phyloP scores from a whole-genome alignment of 2,113 vertebrate genomes.

The Leptobrachium ailaonicum region DNA sequence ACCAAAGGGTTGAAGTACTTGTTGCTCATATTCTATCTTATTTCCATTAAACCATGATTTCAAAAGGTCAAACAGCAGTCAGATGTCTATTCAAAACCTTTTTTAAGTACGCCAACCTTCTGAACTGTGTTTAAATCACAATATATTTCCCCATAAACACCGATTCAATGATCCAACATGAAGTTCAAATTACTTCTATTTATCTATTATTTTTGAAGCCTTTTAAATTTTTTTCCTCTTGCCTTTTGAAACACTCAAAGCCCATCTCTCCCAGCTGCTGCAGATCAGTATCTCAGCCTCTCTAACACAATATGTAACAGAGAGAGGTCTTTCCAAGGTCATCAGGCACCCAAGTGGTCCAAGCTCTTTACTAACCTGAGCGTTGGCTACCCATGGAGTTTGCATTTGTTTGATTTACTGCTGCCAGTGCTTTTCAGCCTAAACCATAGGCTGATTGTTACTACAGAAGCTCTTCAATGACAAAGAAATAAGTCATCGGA shows the following conservation, averaged over 20 bases:
- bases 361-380: conserved; percentile 66
- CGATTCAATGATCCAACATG: conserved; percentile 16
- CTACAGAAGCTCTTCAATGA: conserved; percentile 59
- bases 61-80: background rate
- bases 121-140: no score
- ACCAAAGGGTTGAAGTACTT: no score
- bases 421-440: conserved; percentile 53
- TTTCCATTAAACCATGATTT: background rate
- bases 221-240: conserved; percentile 39
- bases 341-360: conserved; percentile 56
- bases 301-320: conserved; percentile 33
- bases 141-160: no score
- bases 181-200: conserved; percentile 52
- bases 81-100: no score
- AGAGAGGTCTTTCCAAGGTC: conserved; percentile 62
- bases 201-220: conserved; percentile 51
- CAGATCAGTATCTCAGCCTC: conserved; percentile 42
- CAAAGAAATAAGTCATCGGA: conserved; percentile 76
- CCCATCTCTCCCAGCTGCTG: conserved; percentile 55
- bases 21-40: no score
- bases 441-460: conserved; percentile 58
- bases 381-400: conserved; percentile 53
- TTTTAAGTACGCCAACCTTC: no score
- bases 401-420: conserved; percentile 54
- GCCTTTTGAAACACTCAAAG: conserved; percentile 14